These are phyloP conservation scores for Karalla daura DNA, from an alignment of 2,797 vertebrate genomes.

Conservation along the genomic window DNA sequence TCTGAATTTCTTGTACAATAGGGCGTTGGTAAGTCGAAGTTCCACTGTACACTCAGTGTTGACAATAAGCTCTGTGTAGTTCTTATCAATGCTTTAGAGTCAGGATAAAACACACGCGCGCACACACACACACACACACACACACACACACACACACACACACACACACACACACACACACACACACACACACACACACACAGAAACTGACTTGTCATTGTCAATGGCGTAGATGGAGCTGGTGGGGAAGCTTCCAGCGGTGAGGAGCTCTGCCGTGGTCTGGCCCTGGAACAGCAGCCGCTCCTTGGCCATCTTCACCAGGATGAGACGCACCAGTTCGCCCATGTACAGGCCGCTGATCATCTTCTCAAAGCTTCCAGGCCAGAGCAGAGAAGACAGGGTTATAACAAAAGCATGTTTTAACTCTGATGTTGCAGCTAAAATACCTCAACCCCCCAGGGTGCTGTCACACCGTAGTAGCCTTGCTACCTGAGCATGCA, in stretches of 20 bases:
- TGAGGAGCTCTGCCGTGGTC: conserved; percentile 86
- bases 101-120: too few relatives aligned
- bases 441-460: too few relatives aligned
- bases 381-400: neutral
- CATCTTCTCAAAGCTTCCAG: conserved; percentile 97
- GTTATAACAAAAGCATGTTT: neutral
- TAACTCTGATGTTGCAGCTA: too few relatives aligned
- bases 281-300: conserved; percentile 89
- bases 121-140: conserved; percentile 1
- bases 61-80: too few relatives aligned
- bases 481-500: too few relatives aligned
- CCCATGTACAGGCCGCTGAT: conserved; percentile 98
- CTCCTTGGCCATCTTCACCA: conserved; percentile 95
- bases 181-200: conserved; percentile 3
- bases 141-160: too few relatives aligned
- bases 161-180: conserved; percentile 5
- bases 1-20: too few relatives aligned
- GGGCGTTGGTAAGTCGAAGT: too few relatives aligned
- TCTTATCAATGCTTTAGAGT: too few relatives aligned
- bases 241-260: conserved; percentile 89
- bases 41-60: too few relatives aligned
- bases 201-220: conserved; percentile 80
- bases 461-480: too few relatives aligned
- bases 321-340: conserved; percentile 93
- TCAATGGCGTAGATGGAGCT: conserved; percentile 91